A percentile compares a stretch with the other conserved stretches of the same genome.
Conservation (phyloP, 2,113 vertebrate genomes). For the Cynoglossus semilaevis region DNA sequence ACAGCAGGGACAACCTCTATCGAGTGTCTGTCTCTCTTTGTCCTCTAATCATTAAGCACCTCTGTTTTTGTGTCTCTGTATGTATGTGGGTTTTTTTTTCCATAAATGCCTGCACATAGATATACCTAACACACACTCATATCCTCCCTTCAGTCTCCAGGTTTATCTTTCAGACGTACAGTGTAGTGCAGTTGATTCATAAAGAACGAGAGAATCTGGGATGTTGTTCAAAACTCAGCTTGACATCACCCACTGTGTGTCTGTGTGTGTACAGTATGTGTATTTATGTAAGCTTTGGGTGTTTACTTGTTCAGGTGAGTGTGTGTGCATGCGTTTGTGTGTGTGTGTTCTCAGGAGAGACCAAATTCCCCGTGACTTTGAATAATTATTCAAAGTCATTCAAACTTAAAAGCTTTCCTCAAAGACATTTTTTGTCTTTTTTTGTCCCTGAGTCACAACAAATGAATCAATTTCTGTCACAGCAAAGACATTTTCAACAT, state of each 20-base stretch:
- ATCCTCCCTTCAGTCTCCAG: background rate
- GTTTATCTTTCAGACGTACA: background rate
- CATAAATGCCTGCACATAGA: conserved; percentile 6
- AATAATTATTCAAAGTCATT: conserved; percentile 39
- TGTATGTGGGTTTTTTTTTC: conserved; percentile 8
- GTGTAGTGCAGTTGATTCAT: conserved; percentile 9
- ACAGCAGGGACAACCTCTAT: conserved; percentile 62
- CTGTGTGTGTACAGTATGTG: conserved; percentile 7
- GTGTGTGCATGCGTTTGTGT: background rate
- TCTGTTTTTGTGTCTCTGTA: conserved; percentile 12
- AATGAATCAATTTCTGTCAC: background rate
- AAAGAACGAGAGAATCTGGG: conserved; percentile 65
- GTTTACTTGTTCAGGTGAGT: conserved; percentile 8
- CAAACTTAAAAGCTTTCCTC: conserved; percentile 16
- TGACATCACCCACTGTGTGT: conserved; percentile 39
- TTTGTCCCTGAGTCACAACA: background rate
- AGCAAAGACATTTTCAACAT: conserved; percentile 3
- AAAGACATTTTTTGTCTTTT: conserved; percentile 10
- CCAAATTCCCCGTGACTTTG: conserved; percentile 45
- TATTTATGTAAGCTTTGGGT: conserved; percentile 7
- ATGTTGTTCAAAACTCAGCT: conserved; percentile 68
- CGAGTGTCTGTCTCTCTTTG: conserved; percentile 58
- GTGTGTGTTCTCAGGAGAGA: conserved; percentile 2
- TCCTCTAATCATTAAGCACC: conserved; percentile 68
- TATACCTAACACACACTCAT: conserved; percentile 1